These are phyloP conservation scores for Nemotelus pantherinus DNA, from an alignment of 2,888 invertebrate species.

Conservation along the genomic window DNA sequence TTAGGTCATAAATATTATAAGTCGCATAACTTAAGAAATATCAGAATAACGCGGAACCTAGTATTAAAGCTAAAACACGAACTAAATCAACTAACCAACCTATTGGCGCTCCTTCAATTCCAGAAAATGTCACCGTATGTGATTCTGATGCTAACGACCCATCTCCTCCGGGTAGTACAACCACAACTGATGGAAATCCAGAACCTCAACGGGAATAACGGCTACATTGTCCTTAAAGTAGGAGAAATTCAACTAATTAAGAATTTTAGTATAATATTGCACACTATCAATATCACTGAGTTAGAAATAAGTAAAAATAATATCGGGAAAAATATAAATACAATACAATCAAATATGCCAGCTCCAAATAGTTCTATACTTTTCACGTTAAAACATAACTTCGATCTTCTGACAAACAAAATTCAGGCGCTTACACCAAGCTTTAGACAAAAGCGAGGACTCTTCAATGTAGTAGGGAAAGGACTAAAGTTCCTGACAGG, in stretches of 20 bases:
- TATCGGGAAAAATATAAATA: not conserved
- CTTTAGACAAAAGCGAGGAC: not conserved
- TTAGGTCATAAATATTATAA: slow-evolving; percentile 9
- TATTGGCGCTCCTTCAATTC: not conserved
- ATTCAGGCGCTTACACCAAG: not conserved
- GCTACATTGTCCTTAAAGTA: not conserved
- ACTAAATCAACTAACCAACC: not conserved
- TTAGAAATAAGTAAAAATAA: not conserved
- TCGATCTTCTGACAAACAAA: not conserved
- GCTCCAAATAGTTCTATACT: not conserved
- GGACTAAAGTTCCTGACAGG: not conserved
- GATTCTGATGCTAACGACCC: too few relatives aligned
- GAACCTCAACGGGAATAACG: slow-evolving; percentile 9
- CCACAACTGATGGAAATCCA: slow-evolving; percentile 7
- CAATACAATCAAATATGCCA: not conserved
- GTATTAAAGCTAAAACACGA: not conserved
- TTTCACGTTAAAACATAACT: not conserved
- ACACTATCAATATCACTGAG: slow-evolving; percentile 3
- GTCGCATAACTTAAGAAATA: slow-evolving; percentile 7
- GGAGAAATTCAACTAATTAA: not conserved
- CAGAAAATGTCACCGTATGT: too few relatives aligned
- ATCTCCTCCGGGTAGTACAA: too few relatives aligned
- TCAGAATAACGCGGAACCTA: slow-evolving; percentile 10
- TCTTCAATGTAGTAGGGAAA: not conserved
- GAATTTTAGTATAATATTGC: not conserved